Conservation (phyloP, 1,140 invertebrate species). For the Parapsyche elsis region DNA sequence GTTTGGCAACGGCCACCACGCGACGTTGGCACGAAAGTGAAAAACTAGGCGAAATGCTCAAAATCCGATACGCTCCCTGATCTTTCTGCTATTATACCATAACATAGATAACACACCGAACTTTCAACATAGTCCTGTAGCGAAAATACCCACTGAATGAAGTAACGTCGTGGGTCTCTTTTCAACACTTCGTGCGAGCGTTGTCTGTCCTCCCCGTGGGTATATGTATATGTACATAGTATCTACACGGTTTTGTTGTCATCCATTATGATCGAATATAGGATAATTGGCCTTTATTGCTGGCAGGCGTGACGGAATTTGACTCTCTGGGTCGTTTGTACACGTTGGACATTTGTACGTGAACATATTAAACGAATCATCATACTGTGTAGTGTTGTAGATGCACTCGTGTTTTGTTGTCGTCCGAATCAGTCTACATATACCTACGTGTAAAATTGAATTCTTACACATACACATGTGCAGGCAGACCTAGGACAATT, state of each 20-base stretch:
- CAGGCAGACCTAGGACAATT: too few species aligned
- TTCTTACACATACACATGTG: too few species aligned
- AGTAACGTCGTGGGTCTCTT: too few species aligned
- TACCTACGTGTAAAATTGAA: too few species aligned
- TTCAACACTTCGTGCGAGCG: too few species aligned
- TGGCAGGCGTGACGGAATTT: conserved; percentile 49
- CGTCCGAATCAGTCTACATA: too few species aligned
- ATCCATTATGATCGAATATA: conserved; percentile 52
- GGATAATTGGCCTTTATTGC: conserved; percentile 50
- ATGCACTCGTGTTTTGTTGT: too few species aligned
- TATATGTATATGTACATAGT: too few species aligned
- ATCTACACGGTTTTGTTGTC: conserved; percentile 31
- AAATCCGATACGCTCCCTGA: conserved; percentile 25
- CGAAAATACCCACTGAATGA: too few species aligned
- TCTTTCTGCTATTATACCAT: neutral
- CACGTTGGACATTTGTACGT: neutral
- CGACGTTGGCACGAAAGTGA: conserved; percentile 46
- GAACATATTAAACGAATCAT: neutral
- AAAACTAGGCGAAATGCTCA: conserved; percentile 39
- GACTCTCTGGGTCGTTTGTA: neutral
- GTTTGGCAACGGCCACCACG: conserved; percentile 39
- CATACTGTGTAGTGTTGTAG: neutral
- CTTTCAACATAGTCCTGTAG: too few species aligned
- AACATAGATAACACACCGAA: too few species aligned
- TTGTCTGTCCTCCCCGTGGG: too few species aligned